Evolutionary conservation across 1,140 invertebrate species (phyloP).

Genomic region (Meloidogyne chitwoodi): DNA sequence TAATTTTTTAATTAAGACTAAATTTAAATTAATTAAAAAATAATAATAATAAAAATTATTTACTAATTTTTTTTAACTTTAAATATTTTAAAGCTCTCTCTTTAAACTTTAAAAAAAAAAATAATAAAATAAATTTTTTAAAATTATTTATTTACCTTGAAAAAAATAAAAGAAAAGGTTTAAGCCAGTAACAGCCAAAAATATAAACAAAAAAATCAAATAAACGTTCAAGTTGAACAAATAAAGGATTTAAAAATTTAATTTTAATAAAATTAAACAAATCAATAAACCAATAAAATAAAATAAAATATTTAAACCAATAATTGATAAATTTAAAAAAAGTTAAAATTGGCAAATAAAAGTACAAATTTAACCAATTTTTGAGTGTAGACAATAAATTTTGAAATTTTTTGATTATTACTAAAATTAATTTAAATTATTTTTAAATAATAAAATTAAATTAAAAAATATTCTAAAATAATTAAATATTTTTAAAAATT

Average conservation of each 20-base stretch:
- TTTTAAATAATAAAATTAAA: background rate
- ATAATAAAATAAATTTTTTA: background rate
- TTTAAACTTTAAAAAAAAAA: no score
- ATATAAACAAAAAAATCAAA: slow-evolving; percentile 48
- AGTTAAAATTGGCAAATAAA: slow-evolving; percentile 2
- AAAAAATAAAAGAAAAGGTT: slow-evolving; percentile 21
- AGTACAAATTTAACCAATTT: slow-evolving; percentile 11
- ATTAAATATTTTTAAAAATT: no score
- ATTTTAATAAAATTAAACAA: background rate
- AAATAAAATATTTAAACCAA: slow-evolving; percentile 13
- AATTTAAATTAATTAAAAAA: no score
- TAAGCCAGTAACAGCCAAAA: slow-evolving; percentile 50
- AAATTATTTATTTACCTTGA: slow-evolving; percentile 19
- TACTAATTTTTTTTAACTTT: no score
- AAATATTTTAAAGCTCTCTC: no score
- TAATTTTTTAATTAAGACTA: no score
- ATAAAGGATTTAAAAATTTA: slow-evolving; percentile 12
- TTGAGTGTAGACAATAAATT: slow-evolving; percentile 6
- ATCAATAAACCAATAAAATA: slow-evolving; percentile 32
- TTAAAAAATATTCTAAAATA: no score
- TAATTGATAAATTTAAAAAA: background rate
- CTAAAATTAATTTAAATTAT: slow-evolving; percentile 11
- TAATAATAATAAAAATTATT: no score
- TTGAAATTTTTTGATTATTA: slow-evolving; percentile 20
- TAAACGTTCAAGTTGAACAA: slow-evolving; percentile 11